These are phyloP conservation scores for Lampris incognitus DNA, from an alignment of 2,113 vertebrate species.

Conservation along the genomic window DNA sequence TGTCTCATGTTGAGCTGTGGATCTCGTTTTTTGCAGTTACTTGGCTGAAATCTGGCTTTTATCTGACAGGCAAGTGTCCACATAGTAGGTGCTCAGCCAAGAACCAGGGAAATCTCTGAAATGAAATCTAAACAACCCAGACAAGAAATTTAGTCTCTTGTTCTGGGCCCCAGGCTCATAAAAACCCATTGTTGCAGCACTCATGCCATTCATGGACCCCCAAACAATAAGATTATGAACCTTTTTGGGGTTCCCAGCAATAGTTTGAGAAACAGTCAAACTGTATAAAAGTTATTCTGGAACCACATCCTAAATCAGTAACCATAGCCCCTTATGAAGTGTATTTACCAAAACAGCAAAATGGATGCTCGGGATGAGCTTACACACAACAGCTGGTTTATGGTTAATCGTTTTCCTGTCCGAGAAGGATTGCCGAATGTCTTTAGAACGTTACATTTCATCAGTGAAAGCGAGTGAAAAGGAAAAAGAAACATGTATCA, in stretches of 20 bases:
- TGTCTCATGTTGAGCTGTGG: no score
- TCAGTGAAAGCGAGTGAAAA: neutral
- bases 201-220: constrained; percentile 32
- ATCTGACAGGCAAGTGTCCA: neutral
- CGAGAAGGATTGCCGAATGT: no score
- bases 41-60: neutral
- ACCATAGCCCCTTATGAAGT: no score
- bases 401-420: no score
- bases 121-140: neutral
- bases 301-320: neutral
- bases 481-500: neutral
- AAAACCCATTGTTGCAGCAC: constrained; percentile 25
- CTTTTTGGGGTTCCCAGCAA: neutral
- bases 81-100: neutral
- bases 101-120: neutral
- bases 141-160: constrained; percentile 4
- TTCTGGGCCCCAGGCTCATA: neutral
- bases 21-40: no score
- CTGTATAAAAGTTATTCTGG: constrained; percentile 7
- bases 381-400: no score
- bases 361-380: no score
- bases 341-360: no score
- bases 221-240: constrained; percentile 21
- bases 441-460: neutral
- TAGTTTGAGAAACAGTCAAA: neutral